These are phyloP conservation scores for Microplitis mediator DNA, from an alignment of 1,140 invertebrate genomes.

Conservation along the genomic window DNA sequence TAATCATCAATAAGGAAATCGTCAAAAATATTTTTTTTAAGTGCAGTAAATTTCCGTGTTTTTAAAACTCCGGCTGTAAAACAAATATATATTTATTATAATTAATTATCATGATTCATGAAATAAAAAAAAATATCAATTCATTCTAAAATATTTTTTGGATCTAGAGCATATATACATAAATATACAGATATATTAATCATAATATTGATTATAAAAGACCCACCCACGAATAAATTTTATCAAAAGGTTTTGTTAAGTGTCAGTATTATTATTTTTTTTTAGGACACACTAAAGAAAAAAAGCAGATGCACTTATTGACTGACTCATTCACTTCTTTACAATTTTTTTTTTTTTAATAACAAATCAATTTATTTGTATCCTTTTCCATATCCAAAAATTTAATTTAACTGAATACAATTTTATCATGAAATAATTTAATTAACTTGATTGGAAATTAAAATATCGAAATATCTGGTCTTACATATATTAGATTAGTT, in stretches of 20 bases:
- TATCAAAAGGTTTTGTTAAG: background rate
- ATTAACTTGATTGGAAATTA: conserved; percentile 13
- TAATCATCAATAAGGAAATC: too few species aligned
- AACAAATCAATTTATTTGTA: background rate
- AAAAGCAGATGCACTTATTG: background rate
- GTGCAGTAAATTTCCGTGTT: too few species aligned
- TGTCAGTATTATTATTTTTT: background rate
- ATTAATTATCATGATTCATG: too few species aligned
- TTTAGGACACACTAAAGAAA: background rate
- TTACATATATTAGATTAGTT: background rate
- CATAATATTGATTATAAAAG: background rate
- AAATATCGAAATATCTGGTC: background rate
- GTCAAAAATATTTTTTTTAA: too few species aligned
- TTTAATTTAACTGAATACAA: background rate
- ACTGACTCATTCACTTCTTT: background rate
- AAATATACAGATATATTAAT: background rate
- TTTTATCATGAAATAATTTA: conserved; percentile 1
- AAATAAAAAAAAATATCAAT: too few species aligned
- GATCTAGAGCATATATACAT: too few species aligned
- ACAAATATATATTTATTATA: too few species aligned
- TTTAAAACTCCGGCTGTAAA: too few species aligned
- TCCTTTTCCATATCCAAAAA: too few species aligned
- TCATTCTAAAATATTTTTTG: too few species aligned
- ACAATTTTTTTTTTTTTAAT: background rate
- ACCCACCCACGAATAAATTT: background rate